These are phyloP conservation scores for Dryoscopus gambensis DNA, from an alignment of 2,113 vertebrate species.

Conservation along the genomic window DNA sequence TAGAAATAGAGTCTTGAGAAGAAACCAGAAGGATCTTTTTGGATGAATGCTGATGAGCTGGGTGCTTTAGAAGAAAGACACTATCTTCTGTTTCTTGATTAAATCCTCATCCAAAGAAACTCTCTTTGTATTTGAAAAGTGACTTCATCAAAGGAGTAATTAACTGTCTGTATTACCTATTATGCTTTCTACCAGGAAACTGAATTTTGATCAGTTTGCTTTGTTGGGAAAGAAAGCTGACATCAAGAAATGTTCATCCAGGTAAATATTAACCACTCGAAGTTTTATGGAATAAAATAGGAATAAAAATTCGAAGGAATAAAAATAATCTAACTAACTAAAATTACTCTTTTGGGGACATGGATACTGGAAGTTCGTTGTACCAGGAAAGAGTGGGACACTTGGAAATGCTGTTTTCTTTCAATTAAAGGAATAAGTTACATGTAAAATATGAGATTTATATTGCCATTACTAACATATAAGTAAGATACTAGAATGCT, in stretches of 20 bases:
- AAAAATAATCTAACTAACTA: background rate
- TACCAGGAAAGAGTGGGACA: background rate
- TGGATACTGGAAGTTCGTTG: background rate
- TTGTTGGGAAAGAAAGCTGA: background rate
- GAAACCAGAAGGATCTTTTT: background rate
- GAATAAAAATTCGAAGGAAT: too few relatives aligned
- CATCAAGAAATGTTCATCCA: background rate
- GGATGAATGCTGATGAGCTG: background rate
- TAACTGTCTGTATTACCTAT: background rate
- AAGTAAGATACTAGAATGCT: background rate
- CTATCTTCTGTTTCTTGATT: background rate
- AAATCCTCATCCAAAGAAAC: background rate
- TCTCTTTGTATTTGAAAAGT: background rate
- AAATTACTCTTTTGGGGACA: background rate
- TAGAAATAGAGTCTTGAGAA: background rate
- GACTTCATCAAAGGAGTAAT: background rate
- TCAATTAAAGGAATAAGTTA: background rate
- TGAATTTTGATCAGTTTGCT: background rate
- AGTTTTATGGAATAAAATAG: too few relatives aligned
- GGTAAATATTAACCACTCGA: background rate
- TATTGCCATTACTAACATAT: background rate
- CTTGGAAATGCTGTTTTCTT: background rate
- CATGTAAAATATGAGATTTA: background rate
- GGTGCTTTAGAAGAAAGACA: background rate
- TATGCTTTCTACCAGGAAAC: background rate